These are phyloP conservation scores for Ptilorrhoa leucosticta DNA, from an alignment of 2,113 vertebrate genomes.

Conservation along the genomic window DNA sequence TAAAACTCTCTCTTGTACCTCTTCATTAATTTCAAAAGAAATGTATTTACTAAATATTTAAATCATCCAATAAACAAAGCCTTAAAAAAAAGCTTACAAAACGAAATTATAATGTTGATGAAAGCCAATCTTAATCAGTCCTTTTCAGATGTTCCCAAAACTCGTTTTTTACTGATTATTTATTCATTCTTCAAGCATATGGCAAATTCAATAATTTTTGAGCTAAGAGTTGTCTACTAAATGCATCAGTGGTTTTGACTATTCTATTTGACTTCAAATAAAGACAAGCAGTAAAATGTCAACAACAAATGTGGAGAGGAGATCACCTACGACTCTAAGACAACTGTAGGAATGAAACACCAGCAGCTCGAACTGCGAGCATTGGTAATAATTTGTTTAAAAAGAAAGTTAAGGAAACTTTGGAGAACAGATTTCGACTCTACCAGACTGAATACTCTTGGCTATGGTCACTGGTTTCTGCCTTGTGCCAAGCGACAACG, in stretches of 20 bases:
- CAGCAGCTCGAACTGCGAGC: background rate
- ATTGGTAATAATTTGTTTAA: background rate
- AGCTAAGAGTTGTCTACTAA: background rate
- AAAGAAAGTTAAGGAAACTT: background rate
- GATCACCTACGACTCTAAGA: background rate
- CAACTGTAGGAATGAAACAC: background rate
- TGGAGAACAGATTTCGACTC: slow-evolving; percentile 21
- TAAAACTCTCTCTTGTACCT: background rate
- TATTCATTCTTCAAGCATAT: background rate
- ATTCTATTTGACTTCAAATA: background rate
- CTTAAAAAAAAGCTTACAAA: slow-evolving; percentile 32
- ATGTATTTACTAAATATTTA: slow-evolving; percentile 53
- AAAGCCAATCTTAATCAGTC: slow-evolving; percentile 44
- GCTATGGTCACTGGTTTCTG: background rate
- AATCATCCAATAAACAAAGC: slow-evolving; percentile 24
- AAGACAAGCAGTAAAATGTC: background rate
- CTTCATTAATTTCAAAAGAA: slow-evolving; percentile 56
- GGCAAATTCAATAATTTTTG: background rate
- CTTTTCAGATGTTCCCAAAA: slow-evolving; percentile 42
- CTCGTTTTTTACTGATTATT: slow-evolving; percentile 41
- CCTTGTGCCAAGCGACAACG: background rate
- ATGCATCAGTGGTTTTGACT: background rate
- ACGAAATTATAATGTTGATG: slow-evolving; percentile 33
- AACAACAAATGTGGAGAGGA: background rate
- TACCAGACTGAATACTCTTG: slow-evolving; percentile 31